phyloP scores from a whole-genome alignment of 2,797 vertebrate species.

The Sebastiscus albofasciatus region DNA sequence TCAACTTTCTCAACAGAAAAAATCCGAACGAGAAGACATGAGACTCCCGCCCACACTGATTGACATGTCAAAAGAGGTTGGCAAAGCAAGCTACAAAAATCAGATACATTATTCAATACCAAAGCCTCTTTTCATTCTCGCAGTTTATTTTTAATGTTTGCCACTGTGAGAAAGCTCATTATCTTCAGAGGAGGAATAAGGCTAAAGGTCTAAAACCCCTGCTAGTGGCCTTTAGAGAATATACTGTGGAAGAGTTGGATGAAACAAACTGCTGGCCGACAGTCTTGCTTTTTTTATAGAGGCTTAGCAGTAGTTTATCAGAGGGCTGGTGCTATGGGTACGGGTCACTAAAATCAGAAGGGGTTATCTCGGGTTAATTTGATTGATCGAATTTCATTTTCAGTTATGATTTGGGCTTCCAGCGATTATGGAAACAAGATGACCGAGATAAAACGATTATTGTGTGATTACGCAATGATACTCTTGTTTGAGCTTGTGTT shows the following conservation, averaged over 20 bases:
- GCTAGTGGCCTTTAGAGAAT: not conserved
- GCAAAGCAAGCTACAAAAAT: constrained; percentile 7
- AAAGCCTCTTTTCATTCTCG: not conserved
- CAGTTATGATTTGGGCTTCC: no score
- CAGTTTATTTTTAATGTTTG: constrained; percentile 1
- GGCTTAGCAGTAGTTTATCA: not conserved
- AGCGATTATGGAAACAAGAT: no score
- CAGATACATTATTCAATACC: constrained; percentile 41
- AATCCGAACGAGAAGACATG: not conserved
- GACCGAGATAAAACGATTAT: no score
- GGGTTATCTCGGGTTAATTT: not conserved
- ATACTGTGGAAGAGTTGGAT: not conserved
- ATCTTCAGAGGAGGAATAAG: not conserved
- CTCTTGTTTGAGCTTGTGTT: not conserved
- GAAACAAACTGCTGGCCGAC: not conserved
- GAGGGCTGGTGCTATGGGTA: not conserved
- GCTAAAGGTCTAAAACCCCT: not conserved
- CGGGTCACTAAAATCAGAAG: not conserved
- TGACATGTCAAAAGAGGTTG: constrained; percentile 42
- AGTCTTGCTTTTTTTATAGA: not conserved
- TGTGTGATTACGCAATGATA: not conserved
- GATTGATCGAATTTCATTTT: not conserved
- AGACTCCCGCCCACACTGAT: constrained; percentile 8
- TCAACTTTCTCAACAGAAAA: constrained; percentile 9
- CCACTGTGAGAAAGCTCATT: constrained; percentile 13